Evolutionary conservation across 2,888 invertebrate genomes (phyloP), one percentile per base, ranked within the genome.

Genomic region (Chouioia cunea): DNA sequence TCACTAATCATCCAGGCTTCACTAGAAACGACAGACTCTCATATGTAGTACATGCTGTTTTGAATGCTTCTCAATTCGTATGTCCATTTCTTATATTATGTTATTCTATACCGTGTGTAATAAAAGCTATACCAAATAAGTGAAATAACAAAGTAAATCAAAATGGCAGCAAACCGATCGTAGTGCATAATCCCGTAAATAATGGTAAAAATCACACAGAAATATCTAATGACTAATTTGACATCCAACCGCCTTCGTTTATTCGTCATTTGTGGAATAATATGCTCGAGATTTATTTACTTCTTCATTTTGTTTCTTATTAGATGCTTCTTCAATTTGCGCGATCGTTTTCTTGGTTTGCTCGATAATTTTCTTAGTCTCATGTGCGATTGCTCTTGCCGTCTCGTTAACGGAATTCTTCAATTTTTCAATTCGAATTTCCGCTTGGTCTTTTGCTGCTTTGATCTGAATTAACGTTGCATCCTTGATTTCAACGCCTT

Each of bases 21-120:
- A 67, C 73, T 18, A 79, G 79, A 69, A 82, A 83, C 65, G 59
- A 68, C 20, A 78, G 79, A 75, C 77, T 81, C 16, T 77, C 81
- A 20, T 77, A 81, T 60, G 47, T 83, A 27, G 82, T 81, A 10
- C 82, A 84, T 54, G 82, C 79, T 53, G 54, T 76, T 56, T 74
- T 84, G 44, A 79, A 81, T 65, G 20, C 78, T 2, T 57, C 65
- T n/a, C 81, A 84, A 77, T 77, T 78, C 44, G 84, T 85, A 80
- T 81, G 83, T 63, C 56, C 69, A 53, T 47, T 47, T 48, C 23
- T 18, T 23, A 10, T 4, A 43, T 46, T 23, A 44, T 52, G 23
- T 69, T 57, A 18, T 23, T 14, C 2, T 14, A 4, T 18, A 6
- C 18, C n/a, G n/a, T n/a, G n/a, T n/a, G n/a, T n/a, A n/a, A n/a